These are phyloP conservation scores for Subacronicta megacephala DNA, from an alignment of 2,888 invertebrate genomes.

Conservation along the genomic window DNA sequence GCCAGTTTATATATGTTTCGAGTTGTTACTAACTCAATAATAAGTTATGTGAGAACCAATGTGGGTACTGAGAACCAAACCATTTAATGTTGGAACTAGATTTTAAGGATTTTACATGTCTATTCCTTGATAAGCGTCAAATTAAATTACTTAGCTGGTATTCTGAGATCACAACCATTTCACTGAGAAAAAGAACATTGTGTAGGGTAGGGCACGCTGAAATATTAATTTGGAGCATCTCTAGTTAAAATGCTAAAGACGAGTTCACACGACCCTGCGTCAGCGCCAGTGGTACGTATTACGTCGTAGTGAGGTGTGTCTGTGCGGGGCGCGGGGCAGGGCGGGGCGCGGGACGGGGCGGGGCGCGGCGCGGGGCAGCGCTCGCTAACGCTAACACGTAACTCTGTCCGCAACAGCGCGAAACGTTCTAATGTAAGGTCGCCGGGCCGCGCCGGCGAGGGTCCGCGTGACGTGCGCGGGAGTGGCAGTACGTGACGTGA, in stretches of 20 bases:
- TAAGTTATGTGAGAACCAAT: too few relatives aligned
- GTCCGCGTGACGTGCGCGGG: constrained; percentile 39
- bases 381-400: constrained; percentile 57
- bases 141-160: neutral
- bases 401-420: constrained; percentile 80
- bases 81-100: too few relatives aligned
- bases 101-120: neutral
- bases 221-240: constrained; percentile 22
- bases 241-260: constrained; percentile 1
- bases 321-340: neutral
- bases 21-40: too few relatives aligned
- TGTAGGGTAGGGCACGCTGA: constrained; percentile 33
- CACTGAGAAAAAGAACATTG: neutral
- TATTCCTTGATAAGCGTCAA: neutral
- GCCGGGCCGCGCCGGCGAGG: constrained; percentile 15
- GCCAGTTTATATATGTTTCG: neutral
- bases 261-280: neutral
- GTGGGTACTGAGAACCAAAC: too few relatives aligned
- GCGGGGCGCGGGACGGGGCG: constrained; percentile 47
- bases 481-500: constrained; percentile 15
- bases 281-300: neutral
- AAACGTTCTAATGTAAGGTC: constrained; percentile 81
- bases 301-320: too few relatives aligned
- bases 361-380: constrained; percentile 42
- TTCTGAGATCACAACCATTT: constrained; percentile 1